Base-by-base conservation (phyloP, 2,113 vertebrate species). In the Centropus unirufus region DNA sequence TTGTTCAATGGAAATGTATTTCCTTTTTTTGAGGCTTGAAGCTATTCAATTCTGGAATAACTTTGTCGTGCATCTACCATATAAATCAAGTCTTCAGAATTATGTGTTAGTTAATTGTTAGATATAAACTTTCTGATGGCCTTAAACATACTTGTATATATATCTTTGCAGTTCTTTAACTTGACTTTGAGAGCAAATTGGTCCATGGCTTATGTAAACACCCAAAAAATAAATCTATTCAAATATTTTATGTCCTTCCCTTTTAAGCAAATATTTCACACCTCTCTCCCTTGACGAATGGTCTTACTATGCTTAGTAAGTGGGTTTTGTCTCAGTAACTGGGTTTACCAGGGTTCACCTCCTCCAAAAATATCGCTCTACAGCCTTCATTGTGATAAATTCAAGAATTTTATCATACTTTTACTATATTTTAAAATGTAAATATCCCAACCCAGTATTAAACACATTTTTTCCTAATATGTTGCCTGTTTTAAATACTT, bases 191-290 rank as follows among this genome's bases (percentile, higher is more conserved):
- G 76, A 90, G 83, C 26, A 34, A 85, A 47, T 7, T 66, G 75
- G 40, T 95, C 79, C 84, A 34, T 88, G 90, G 93, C 95, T 91
- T 83, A 54, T 90, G 93, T 95, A 85, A 94, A 83, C 78, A 67
- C 58, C 79, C 92, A 78, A 66, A 55, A 83, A 95, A 96, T 92
- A 91, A 95, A 94, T 76, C 90, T 91, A 92, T 90, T 94, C 42
- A 73, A 87, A 67, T 88, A 90, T 68, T 94, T 79, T 77, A 47
- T 47, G 85, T 90, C 91, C 75, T 94, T 78, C 90, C 92, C 94
- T 96, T 83, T 76, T 29, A 67, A 95, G 75, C 51, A 63, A 20
- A 2, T 87, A 30, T 46, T 90, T 89, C 24, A 1, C 46, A 21
- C 11, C 34, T 54, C 34, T 54, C 4, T 30, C 32, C 26, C 42